phyloP scores from a whole-genome alignment of 2,113 vertebrate genomes.

The Callorhinus ursinus region DNA sequence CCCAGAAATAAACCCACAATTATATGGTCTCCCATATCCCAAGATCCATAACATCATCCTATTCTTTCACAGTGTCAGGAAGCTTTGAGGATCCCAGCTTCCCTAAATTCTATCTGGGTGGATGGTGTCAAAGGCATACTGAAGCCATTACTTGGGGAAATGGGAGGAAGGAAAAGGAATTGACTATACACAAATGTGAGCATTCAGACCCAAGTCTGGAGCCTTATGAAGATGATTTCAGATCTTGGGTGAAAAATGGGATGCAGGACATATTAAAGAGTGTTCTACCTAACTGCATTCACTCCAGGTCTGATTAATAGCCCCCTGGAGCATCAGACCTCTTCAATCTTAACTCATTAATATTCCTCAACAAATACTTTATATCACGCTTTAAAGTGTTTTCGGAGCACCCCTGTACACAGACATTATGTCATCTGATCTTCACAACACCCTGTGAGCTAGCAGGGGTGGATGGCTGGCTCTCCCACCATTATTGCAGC shows the following conservation, averaged over 20 bases:
- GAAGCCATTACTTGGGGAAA: constrained; percentile 30
- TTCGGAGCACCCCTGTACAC: constrained; percentile 18
- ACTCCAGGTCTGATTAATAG: constrained; percentile 18
- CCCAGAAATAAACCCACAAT: background rate
- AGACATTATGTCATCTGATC: background rate
- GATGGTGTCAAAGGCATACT: constrained; percentile 2
- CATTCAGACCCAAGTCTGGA: background rate
- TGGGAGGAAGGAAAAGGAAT: constrained; percentile 19
- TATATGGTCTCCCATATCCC: background rate
- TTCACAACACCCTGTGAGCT: background rate
- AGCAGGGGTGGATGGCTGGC: background rate
- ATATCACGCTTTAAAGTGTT: background rate
- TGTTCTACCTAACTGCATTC: background rate
- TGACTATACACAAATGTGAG: background rate
- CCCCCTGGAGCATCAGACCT: background rate
- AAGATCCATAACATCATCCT: background rate
- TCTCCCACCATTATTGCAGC: background rate
- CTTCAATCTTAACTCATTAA: constrained; percentile 36
- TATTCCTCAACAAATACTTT: background rate
- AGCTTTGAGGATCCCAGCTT: constrained; percentile 45
- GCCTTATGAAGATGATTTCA: constrained; percentile 24
- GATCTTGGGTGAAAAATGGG: constrained; percentile 18
- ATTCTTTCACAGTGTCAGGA: background rate
- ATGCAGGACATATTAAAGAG: constrained; percentile 18
- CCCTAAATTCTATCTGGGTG: constrained; percentile 24